Evolutionary conservation across 2,888 invertebrate species (phyloP), one percentile per base, ranked within the genome.

Genomic region (Gymnosoma rotundatum): DNA sequence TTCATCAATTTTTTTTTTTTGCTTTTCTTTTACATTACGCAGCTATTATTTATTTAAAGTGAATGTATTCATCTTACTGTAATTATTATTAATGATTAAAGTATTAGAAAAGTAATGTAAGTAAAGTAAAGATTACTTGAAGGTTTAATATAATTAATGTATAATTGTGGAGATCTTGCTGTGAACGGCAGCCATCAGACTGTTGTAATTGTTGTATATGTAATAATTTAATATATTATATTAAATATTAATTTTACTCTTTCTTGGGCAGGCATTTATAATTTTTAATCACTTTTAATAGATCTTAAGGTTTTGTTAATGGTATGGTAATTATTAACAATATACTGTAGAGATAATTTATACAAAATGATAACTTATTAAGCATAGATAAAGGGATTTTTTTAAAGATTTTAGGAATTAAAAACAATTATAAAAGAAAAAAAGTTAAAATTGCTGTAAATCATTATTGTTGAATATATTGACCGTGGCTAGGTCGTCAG

Each of bases 111-210:
- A 52, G 20, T 45, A 69, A 16, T 25, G 58, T 56, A 74, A 78
- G 32, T 56, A 78, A 74, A 73, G 60, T 78, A 48, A n/a, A 52
- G 69, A 69, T 72, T 78, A 45, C 45, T 21, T 14, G 16, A 69
- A 73, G 72, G 56, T 7, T 25, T 56, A 60, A 32, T 32, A 32
- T 32, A 32, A 32, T 60, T 60, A 25, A 70, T 64, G 25, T 74
- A n/a, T 52, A 56, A 48, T 60, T 78, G 20, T 42, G 38, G 38
- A 50, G 66, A 78, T 83, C 76, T 83, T 69, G 80, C 83, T 83
- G 85, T 80, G 83, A 83, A 48, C 67, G 76, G 58, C 72, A 78
- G 83, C 85, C 83, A 85, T 75, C 83, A 79, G 83, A 76, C 85
- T 80, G 64, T 75, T 32, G 25, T 32, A 5, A 63, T 73, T 56